phyloP scores from a whole-genome alignment of 2,888 invertebrate genomes.

The Troides aeacus region DNA sequence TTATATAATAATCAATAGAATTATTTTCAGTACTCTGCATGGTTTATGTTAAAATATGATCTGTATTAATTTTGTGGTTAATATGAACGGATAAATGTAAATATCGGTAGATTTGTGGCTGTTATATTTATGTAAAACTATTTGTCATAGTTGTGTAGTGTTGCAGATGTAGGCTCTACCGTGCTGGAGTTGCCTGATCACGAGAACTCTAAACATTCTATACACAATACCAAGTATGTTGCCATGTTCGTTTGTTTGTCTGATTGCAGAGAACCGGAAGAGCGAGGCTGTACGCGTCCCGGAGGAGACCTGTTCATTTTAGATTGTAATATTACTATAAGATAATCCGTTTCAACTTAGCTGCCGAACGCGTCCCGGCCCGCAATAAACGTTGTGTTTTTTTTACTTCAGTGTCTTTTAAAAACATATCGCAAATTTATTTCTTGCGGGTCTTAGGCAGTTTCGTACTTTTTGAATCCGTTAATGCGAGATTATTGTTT shows the following conservation, averaged over 20 bases:
- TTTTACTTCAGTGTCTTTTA: background rate
- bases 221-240: constrained; percentile 52
- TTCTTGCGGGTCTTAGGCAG: constrained; percentile 55
- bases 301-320: constrained; percentile 55
- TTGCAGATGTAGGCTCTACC: constrained; percentile 72
- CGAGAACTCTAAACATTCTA: constrained; percentile 43
- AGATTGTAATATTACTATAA: constrained; percentile 58
- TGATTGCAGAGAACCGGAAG: constrained; percentile 65
- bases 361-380: constrained; percentile 32
- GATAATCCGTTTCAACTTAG: constrained; percentile 38
- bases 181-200: constrained; percentile 62
- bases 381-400: constrained; percentile 49
- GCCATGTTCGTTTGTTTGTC: constrained; percentile 76
- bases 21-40: constrained; percentile 62
- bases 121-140: constrained; percentile 40
- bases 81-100: constrained; percentile 16
- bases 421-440: constrained; percentile 46
- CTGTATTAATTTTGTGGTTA: background rate
- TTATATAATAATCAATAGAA: constrained; percentile 29
- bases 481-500: constrained; percentile 43
- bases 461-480: constrained; percentile 33
- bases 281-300: constrained; percentile 48
- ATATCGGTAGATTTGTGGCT: constrained; percentile 16
- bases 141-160: constrained; percentile 72
- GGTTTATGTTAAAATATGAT: constrained; percentile 30